A percentile compares a stretch with the other conserved stretches of the same genome.
Evolutionary conservation across 1,140 invertebrate genomes (phyloP).

Genomic region (Trialeurodes vaporariorum): DNA sequence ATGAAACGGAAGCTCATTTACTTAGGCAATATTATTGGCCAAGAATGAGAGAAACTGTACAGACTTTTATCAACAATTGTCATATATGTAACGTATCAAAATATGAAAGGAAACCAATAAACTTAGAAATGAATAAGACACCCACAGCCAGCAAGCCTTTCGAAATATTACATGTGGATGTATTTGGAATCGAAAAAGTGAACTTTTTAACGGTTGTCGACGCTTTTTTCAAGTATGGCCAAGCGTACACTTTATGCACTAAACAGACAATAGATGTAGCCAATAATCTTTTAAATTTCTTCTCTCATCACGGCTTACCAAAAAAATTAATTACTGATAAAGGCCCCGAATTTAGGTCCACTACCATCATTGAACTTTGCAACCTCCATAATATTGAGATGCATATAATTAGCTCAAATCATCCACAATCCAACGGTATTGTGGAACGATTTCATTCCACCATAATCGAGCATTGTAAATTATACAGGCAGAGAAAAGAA

Average conservation of each 20-base stretch:
- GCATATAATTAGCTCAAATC: slow-evolving; percentile 29
- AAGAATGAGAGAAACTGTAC: slow-evolving; percentile 9
- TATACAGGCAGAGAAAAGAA: slow-evolving; percentile 22
- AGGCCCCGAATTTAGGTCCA: slow-evolving; percentile 28
- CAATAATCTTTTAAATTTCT: slow-evolving; percentile 16
- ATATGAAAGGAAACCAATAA: slow-evolving; percentile 5
- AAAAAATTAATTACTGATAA: slow-evolving; percentile 30
- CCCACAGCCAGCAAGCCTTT: slow-evolving; percentile 3
- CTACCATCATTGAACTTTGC: not conserved
- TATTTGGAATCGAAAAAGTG: not conserved
- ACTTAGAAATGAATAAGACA: slow-evolving; percentile 21
- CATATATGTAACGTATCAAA: slow-evolving; percentile 17
- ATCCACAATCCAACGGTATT: slow-evolving; percentile 12
- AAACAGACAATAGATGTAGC: not conserved
- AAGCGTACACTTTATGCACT: not conserved
- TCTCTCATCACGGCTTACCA: slow-evolving; percentile 30
- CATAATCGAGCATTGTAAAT: slow-evolving; percentile 32
- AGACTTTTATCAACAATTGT: slow-evolving; percentile 15
- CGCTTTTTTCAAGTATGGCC: not conserved
- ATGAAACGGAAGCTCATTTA: slow-evolving; percentile 5
- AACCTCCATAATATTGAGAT: slow-evolving; percentile 26
- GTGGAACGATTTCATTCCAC: slow-evolving; percentile 34
- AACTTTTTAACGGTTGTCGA: not conserved
- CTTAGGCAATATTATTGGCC: slow-evolving; percentile 8
- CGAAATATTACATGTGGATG: not conserved